Evolutionary conservation across 2,113 vertebrate species (phyloP).

Genomic region (Echinops telfairi): DNA sequence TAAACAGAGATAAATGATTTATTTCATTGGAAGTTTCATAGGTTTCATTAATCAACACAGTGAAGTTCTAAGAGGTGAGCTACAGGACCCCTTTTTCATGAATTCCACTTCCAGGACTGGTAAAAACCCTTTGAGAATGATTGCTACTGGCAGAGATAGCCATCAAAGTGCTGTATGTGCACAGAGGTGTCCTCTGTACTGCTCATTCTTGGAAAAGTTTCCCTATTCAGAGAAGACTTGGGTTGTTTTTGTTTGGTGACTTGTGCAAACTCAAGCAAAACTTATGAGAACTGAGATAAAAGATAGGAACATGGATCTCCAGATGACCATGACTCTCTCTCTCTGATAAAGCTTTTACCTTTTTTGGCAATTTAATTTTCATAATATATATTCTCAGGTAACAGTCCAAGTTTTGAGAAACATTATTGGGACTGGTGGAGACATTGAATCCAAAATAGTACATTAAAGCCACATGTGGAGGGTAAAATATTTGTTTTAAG

Average conservation of each 20-base stretch:
- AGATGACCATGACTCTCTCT: slow-evolving; percentile 64
- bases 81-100: background rate
- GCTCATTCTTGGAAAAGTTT: background rate
- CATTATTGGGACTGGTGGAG: slow-evolving; percentile 7
- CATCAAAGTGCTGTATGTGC: background rate
- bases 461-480: slow-evolving; percentile 54
- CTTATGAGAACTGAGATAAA: background rate
- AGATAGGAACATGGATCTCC: background rate
- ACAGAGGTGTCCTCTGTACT: fast-evolving
- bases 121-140: background rate
- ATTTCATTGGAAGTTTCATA: background rate
- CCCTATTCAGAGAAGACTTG: too few species aligned
- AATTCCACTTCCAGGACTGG: background rate
- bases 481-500: slow-evolving; percentile 44
- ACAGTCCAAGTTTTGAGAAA: slow-evolving; percentile 76
- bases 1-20: background rate
- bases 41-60: background rate
- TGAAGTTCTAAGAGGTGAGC: background rate
- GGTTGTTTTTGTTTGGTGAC: background rate
- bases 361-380: slow-evolving; percentile 77
- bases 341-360: slow-evolving; percentile 78
- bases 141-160: background rate
- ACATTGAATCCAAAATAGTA: slow-evolving; percentile 55
- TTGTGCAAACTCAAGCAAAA: background rate
- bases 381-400: slow-evolving; percentile 72